Base-by-base conservation (phyloP, 1,140 invertebrate species). In the Neuroterus valhalla region DNA sequence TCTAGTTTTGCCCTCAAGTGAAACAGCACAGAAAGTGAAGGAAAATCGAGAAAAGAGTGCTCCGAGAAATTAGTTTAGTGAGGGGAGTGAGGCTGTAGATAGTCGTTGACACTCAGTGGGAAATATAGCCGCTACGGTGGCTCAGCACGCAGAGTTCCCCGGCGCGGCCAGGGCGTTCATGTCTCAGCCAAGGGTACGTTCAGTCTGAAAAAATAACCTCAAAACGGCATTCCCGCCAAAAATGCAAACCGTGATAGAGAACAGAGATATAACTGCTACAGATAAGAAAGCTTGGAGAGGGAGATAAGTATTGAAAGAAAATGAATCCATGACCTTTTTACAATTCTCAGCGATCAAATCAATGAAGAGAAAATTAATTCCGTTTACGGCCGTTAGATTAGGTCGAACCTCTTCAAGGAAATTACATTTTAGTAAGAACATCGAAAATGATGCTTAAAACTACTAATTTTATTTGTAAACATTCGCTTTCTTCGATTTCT, bases 131-230 rank as follows among this genome's bases (percentile, higher is more conserved):
- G 89, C 89, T 90, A 91, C 89, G 89, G 90, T 91, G 90, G 90
- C 90, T 90, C 90, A 91, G 89, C 89, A 90, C 89, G 90, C 90
- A 90, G 91, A 91, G 87, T 91, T 90, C 88, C 90, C 90, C 87
- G 89, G 89, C 87, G 90, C 90, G 89, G 91, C 90, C 90, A 92
- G 91, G 89, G 91, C 91, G 90, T 91, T 92, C 91, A 93, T 93
- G 92, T 92, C 92, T 90, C 92, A 92, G 91, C 91, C 91, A 91
- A 91, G 92, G 92, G 92, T 92, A 91, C 86, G 91, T 86, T 69
- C 15, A 12, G 26, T 50, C 11, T 44, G 15, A 38, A 14, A 26
- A n/a, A 31, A 1, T 31, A 8, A 14, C 17, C 48, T 19, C 21
- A 11, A 50, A 50, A 50, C 10, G 1, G 5, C 3, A 31, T 62